Conservation (phyloP, 1,140 invertebrate genomes). For the Pantala flavescens region DNA sequence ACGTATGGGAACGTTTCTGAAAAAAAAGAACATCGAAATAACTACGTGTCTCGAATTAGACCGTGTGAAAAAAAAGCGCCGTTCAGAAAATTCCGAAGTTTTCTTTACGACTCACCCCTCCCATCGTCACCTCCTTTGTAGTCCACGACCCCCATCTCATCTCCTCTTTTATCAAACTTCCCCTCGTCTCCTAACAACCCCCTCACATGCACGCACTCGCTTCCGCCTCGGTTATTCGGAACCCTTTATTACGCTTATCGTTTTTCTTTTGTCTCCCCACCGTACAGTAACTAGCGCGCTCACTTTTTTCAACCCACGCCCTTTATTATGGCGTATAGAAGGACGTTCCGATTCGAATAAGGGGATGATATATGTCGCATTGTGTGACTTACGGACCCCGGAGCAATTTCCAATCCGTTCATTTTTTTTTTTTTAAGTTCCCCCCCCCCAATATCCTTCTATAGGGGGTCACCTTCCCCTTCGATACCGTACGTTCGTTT, state of each 20-base stretch:
- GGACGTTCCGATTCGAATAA: background rate
- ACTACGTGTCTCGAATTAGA: too few relatives aligned
- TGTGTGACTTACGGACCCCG: background rate
- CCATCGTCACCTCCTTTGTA: background rate
- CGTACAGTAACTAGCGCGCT: background rate
- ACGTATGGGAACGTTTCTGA: too few relatives aligned
- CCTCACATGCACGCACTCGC: background rate
- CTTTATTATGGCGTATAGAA: background rate
- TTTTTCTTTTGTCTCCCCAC: constrained; percentile 5
- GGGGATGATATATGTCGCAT: background rate
- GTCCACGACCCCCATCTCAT: background rate
- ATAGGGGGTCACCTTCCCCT: background rate
- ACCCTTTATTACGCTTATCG: background rate
- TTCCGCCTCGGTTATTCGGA: background rate
- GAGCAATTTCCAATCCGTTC: background rate
- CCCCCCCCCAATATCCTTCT: background rate
- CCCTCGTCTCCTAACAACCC: background rate
- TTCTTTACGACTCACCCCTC: background rate
- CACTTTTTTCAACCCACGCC: background rate
- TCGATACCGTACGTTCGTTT: too few relatives aligned
- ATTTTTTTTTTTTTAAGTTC: background rate
- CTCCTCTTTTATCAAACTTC: background rate
- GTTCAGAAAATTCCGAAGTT: too few relatives aligned
- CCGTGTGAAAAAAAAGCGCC: too few relatives aligned
- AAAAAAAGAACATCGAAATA: too few relatives aligned